phyloP scores from a whole-genome alignment of 2,888 invertebrate genomes.

The Netelia virgata region DNA sequence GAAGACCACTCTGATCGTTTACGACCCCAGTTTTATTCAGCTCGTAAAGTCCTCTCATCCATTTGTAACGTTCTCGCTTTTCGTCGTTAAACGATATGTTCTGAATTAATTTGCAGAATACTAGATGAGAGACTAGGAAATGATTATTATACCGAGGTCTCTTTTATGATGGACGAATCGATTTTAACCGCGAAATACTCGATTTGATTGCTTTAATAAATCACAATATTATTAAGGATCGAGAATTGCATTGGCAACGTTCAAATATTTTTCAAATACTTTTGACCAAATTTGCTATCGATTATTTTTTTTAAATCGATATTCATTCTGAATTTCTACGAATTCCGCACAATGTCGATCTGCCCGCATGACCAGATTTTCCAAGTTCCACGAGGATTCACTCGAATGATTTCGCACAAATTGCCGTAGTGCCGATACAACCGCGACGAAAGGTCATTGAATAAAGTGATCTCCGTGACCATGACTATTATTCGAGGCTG shows the following conservation, averaged over 20 bases:
- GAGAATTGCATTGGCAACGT: background rate
- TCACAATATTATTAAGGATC: background rate
- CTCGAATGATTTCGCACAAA: conserved; percentile 48
- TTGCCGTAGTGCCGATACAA: conserved; percentile 23
- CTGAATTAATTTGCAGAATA: background rate
- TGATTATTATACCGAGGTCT: background rate
- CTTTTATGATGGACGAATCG: background rate
- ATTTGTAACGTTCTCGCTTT: conserved; percentile 3
- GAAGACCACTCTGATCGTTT: conserved; percentile 3
- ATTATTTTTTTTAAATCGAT: background rate
- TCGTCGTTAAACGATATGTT: conserved; percentile 21
- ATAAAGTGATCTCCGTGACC: conserved; percentile 26
- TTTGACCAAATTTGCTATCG: background rate
- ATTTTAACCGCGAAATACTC: background rate
- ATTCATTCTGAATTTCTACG: background rate
- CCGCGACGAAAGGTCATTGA: conserved; percentile 39
- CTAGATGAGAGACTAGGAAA: background rate
- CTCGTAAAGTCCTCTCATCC: conserved; percentile 15
- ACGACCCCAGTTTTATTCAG: conserved; percentile 32
- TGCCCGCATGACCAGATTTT: conserved; percentile 28
- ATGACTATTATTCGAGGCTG: conserved; percentile 19
- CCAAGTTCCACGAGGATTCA: conserved; percentile 53
- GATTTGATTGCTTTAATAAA: background rate
- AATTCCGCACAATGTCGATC: background rate
- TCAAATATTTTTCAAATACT: background rate